These are phyloP conservation scores for Oryzias javanicus DNA, from an alignment of 2,113 vertebrate species.

Conservation along the genomic window DNA sequence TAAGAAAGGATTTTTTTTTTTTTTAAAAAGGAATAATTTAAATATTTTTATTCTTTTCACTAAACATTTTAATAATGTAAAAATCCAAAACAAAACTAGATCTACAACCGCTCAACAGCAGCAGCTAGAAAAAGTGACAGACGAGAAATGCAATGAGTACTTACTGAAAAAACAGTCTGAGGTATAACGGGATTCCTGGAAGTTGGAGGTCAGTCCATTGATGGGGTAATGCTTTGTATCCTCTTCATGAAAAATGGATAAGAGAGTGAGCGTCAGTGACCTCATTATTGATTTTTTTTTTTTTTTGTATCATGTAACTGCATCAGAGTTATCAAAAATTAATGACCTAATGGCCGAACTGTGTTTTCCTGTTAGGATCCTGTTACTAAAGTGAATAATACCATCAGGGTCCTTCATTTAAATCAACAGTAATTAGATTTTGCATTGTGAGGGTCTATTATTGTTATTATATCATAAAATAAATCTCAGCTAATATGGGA, in stretches of 20 bases:
- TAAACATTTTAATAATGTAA: neutral
- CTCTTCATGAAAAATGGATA: conserved; percentile 82
- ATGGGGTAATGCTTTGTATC: conserved; percentile 91
- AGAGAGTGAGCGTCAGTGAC: conserved; percentile 63
- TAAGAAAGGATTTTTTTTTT: no score
- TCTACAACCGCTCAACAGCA: neutral
- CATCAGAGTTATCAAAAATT: conserved; percentile 71
- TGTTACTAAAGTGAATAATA: conserved; percentile 57
- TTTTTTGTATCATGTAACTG: conserved; percentile 72
- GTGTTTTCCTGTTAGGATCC: conserved; percentile 63
- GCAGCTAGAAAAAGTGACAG: conserved; percentile 14
- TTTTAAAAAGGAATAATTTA: no score
- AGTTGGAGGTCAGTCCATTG: conserved; percentile 85
- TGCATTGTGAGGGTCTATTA: neutral
- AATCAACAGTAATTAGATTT: conserved; percentile 7
- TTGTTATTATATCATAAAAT: neutral
- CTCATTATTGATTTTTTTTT: conserved; percentile 73
- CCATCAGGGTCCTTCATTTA: conserved; percentile 23
- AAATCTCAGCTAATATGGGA: neutral
- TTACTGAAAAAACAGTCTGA: conserved; percentile 99
- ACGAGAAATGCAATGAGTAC: conserved; percentile 64
- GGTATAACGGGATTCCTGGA: conserved; percentile 94
- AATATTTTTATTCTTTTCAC: no score
- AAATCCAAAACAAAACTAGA: neutral
- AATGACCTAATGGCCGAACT: conserved; percentile 60